These are phyloP conservation scores for Dastarcus helophoroides DNA, from an alignment of 2,888 invertebrate genomes.

Conservation along the genomic window DNA sequence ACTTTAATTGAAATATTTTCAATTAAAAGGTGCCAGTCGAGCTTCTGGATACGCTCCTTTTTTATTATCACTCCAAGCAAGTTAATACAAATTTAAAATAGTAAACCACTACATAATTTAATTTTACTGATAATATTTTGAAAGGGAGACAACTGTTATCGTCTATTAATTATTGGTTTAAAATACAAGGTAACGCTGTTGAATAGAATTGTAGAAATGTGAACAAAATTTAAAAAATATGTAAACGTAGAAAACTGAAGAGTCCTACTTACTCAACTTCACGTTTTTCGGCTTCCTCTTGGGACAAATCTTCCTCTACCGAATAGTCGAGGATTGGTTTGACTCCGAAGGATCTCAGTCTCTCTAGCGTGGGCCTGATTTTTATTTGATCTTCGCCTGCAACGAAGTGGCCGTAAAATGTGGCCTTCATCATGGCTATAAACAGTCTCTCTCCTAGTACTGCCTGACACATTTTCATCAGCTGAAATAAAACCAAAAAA, in stretches of 20 bases:
- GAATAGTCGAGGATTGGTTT: constrained; percentile 98
- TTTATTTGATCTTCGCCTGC: constrained; percentile 88
- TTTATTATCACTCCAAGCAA: too few species aligned
- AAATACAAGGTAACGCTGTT: too few species aligned
- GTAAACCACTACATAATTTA: too few species aligned
- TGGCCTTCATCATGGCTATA: constrained; percentile 74
- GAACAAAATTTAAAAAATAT: too few species aligned
- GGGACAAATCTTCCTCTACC: constrained; percentile 89
- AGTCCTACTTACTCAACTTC: constrained; percentile 75
- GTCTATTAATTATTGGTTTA: too few species aligned
- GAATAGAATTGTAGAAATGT: too few species aligned
- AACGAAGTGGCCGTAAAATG: constrained; percentile 99
- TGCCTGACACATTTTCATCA: constrained; percentile 69
- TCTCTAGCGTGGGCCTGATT: constrained; percentile 74
- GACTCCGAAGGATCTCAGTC: constrained; percentile 87
- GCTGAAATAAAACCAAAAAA: constrained; percentile 42
- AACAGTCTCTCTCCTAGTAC: constrained; percentile 76
- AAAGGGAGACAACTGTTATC: too few species aligned
- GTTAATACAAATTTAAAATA: too few species aligned
- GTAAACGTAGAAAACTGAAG: neutral
- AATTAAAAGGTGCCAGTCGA: too few species aligned
- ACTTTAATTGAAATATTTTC: too few species aligned
- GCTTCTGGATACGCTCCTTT: too few species aligned
- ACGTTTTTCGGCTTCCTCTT: constrained; percentile 87
- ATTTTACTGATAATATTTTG: too few species aligned